These are phyloP conservation scores for Rhyzopertha dominica DNA, from an alignment of 1,140 invertebrate genomes.

Conservation along the genomic window DNA sequence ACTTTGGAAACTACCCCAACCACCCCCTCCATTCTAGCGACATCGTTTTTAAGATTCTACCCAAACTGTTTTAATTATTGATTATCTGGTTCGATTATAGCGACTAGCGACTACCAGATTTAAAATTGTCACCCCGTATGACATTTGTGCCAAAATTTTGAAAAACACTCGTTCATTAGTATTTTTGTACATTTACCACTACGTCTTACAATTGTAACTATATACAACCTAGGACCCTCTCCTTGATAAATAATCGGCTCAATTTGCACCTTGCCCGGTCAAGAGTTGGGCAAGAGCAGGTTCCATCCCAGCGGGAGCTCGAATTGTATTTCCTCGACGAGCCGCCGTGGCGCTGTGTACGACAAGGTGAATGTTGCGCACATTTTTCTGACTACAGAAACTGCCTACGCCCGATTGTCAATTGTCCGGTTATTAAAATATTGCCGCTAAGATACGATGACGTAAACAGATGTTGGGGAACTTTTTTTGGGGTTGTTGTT, in stretches of 20 bases:
- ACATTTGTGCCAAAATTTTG: too few relatives aligned
- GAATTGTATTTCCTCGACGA: slow-evolving; percentile 10
- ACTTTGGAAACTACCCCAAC: too few relatives aligned
- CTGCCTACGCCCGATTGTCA: slow-evolving; percentile 15
- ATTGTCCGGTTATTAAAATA: slow-evolving; percentile 17
- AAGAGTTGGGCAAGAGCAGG: slow-evolving; percentile 6
- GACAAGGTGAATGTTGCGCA: slow-evolving; percentile 8
- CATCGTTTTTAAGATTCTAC: too few relatives aligned
- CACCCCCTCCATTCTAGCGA: too few relatives aligned
- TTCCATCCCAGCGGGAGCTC: slow-evolving; percentile 11
- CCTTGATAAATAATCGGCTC: neutral
- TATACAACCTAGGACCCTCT: neutral
- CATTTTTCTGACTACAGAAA: slow-evolving; percentile 12
- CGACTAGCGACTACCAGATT: too few relatives aligned
- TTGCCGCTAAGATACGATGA: slow-evolving; percentile 18
- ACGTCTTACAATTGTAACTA: slow-evolving; percentile 1
- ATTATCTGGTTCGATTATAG: too few relatives aligned
- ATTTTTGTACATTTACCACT: too few relatives aligned
- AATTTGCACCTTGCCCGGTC: slow-evolving; percentile 4
- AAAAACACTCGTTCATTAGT: too few relatives aligned
- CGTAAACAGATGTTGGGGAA: slow-evolving; percentile 15
- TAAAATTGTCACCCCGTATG: too few relatives aligned
- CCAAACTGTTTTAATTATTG: too few relatives aligned
- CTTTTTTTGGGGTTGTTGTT: too few relatives aligned
- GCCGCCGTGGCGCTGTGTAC: slow-evolving; percentile 13